Evolutionary conservation across 1,140 invertebrate genomes (phyloP).

Genomic region (Maconellicoccus hirsutus): DNA sequence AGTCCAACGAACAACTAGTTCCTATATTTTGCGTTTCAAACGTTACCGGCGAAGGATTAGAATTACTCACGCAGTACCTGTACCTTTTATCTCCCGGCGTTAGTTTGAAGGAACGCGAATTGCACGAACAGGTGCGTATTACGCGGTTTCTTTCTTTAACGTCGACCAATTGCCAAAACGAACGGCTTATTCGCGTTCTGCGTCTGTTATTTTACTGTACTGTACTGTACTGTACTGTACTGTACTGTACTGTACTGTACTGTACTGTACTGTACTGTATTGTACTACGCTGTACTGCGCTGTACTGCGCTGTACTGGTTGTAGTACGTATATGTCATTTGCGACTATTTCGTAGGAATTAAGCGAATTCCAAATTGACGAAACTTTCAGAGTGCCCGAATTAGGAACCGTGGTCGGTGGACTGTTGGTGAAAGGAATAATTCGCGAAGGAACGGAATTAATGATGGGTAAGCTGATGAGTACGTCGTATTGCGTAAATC

Average conservation of each 20-base stretch:
- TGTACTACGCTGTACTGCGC: constrained; percentile 27
- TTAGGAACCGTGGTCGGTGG: constrained; percentile 69
- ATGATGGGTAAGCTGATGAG: constrained; percentile 44
- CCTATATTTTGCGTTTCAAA: constrained; percentile 93
- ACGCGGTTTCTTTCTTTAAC: too few species aligned
- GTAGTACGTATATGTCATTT: constrained; percentile 16
- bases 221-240: constrained; percentile 27
- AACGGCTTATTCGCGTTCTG: too few species aligned
- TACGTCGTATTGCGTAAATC: not conserved
- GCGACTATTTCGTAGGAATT: constrained; percentile 16
- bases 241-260: constrained; percentile 28
- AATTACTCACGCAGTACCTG: constrained; percentile 66
- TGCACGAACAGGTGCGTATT: constrained; percentile 49
- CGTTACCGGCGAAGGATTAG: constrained; percentile 76
- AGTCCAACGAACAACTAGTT: constrained; percentile 50
- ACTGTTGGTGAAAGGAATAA: constrained; percentile 67
- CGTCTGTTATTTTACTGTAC: constrained; percentile 25
- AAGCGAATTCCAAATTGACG: constrained; percentile 76
- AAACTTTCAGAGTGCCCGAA: constrained; percentile 73
- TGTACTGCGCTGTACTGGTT: constrained; percentile 25
- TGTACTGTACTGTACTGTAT: constrained; percentile 28
- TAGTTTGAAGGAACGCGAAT: constrained; percentile 54
- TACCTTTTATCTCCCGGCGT: constrained; percentile 57
- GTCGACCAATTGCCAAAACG: too few species aligned
- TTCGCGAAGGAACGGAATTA: constrained; percentile 70